Base-by-base conservation (phyloP, 2,113 vertebrate species). In the Coreoperca whiteheadi region DNA sequence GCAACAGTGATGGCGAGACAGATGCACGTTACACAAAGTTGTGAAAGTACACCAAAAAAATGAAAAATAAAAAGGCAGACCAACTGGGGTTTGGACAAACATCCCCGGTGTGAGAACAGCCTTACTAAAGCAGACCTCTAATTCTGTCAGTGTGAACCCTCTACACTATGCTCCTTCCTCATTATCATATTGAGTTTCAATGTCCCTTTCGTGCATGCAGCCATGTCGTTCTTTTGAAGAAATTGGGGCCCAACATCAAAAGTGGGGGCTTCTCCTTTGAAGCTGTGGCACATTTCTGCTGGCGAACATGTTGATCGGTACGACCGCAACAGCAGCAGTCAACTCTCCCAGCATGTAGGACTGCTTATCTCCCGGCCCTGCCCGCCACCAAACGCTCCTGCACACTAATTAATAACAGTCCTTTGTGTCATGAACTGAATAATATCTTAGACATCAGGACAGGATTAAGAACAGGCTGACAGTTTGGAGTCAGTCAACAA, bases 341-440 rank as follows among this genome's bases (percentile, higher is more conserved):
- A 61, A 43, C 64, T 66, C 69, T 54, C 69, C 32, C 53, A 34
- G 4, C 41, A 8, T 37, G 18, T 8, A 65, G 65, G 39, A 32
- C 56, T 59, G 61, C 21, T 18, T 4, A 69, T 68, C 84, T 83
- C 34, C 63, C 48, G 74, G 68, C 82, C 12, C 14, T 1, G 32
- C 46, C 72, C 2, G 4, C 51, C 74, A 78, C 81, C 75, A 81
- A 73, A 89, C 68, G 63, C 73, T 54, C 28, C 68, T 32, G 63
- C 69, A 34, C 80, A 34, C 65, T 90, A 81, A 87, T 90, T 79
- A 84, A 89, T 82, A 87, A 61, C 59, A 74, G 25, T 32, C 39
- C 64, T 71, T 82, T 82, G 67, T 77, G 71, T 56, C 69, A 77
- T 80, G 74, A 61, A 75, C 75, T 81, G 59, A 69, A 56, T 72